Evolutionary conservation across 2,888 invertebrate species (phyloP).

Genomic region (Phyllotreta cruciferae): DNA sequence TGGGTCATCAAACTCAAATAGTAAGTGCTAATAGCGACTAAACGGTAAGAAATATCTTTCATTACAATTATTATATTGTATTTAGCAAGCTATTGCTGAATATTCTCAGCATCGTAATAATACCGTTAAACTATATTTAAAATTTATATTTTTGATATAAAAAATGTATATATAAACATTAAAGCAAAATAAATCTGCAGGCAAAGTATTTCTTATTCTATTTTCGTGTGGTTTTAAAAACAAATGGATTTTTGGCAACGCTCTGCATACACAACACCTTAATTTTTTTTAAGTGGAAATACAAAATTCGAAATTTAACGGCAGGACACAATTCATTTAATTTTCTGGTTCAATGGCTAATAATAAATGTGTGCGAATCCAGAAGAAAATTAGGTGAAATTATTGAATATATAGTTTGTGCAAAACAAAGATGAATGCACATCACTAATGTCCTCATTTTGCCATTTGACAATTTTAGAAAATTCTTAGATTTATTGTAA

Average conservation of each 20-base stretch:
- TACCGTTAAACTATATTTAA: not conserved
- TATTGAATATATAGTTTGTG: too few species aligned
- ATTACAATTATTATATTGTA: too few species aligned
- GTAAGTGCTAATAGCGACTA: too few species aligned
- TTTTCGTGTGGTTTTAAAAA: conserved; percentile 28
- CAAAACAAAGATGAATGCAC: too few species aligned
- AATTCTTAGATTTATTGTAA: too few species aligned
- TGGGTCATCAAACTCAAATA: too few species aligned
- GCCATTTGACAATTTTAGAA: too few species aligned
- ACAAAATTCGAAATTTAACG: conserved; percentile 4
- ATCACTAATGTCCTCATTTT: too few species aligned
- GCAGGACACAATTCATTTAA: conserved; percentile 1
- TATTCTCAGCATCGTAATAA: too few species aligned
- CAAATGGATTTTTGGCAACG: conserved; percentile 29
- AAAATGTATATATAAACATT: conserved; percentile 19
- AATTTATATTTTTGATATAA: conserved; percentile 2
- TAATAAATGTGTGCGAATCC: not conserved
- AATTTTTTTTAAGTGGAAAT: conserved; percentile 8
- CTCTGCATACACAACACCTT: conserved; percentile 4
- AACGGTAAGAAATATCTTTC: too few species aligned
- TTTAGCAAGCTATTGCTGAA: not conserved
- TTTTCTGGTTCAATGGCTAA: not conserved
- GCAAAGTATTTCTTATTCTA: conserved; percentile 31
- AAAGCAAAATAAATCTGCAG: conserved; percentile 17
- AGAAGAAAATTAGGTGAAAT: too few species aligned